Base-by-base conservation (phyloP, 2,888 invertebrate species). In the Smittia aterrima region DNA sequence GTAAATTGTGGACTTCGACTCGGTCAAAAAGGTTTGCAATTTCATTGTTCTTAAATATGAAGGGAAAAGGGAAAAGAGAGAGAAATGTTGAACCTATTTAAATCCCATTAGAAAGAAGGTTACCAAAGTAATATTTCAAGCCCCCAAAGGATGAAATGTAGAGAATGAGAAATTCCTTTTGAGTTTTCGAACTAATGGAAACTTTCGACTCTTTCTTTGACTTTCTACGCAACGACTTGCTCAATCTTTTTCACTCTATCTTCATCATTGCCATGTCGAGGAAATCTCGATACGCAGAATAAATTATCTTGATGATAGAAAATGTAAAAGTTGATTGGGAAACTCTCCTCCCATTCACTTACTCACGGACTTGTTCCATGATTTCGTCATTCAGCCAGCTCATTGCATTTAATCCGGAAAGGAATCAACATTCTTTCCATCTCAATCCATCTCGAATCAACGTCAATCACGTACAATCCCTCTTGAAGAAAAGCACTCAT, bases 81-180 rank as follows among this genome's bases (percentile, higher is more conserved):
- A 64, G 38, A 67, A 24, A 66, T 32, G 16, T 27, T 66, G 27
- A 68, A 24, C 41, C 41, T 7, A 68, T 47, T 68, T 47, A 68
- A 68, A 68, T 68, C 68, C 68, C 47, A 68, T 68, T 68, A 27
- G 38, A 3, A 58, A 58, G 58, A 22, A 22, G 58, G 22, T 58
- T 47, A 47, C 47, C 7, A 47, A n/a, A 32, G 9, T 9, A 9
- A 32, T 6, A 47, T n/a, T 47, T n/a, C 11, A n/a, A n/a, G 47
- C 47, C 47, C 16, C 9, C 4, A 38, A 38, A 38, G 47, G 47
- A 47, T 6, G 16, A 9, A 32, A 32, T 3, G 32, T 9, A 32
- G n/a, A 32, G 32, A 47, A 6, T 2, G 16, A 47, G 11, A 16
- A 47, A 47, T 47, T n/a, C 16, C n/a, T 47, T 47, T 47, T n/a